Evolutionary conservation across 2,797 vertebrate genomes (phyloP), one percentile per base, ranked within the genome.

Genomic region (Rhinophrynus dorsalis): DNA sequence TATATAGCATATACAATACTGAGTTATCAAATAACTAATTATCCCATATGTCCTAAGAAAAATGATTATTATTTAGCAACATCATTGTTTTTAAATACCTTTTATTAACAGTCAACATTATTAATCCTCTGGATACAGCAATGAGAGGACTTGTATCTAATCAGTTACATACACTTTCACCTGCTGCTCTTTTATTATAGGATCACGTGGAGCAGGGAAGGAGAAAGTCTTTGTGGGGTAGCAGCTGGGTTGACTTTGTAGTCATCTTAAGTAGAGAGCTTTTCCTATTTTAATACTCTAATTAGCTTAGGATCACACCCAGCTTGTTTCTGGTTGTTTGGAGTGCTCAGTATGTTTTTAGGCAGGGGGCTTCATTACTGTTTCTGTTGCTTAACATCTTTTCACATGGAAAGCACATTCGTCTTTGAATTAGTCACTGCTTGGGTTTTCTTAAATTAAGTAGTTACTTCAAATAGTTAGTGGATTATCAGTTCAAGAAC

Each of bases 241-340:
- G 58, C 67, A 69, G 67, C 67, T 69, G 67, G 67, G 30, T 57
- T 71, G 51, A 71, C 51, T 64, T 57, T 71, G 50, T n/a, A 56
- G 59, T 18, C 51, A 54, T 47, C 40, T 51, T 64, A 63, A 71
- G 51, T 64, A 38, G 47, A 63, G 51, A 71, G 48, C 40, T 33
- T 57, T 57, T 71, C 51, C 68, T 54, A 71, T 71, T 63, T 61
- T 63, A 71, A 69, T 69, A 52, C 58, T 69, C n/a, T 71, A 71
- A 71, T 63, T 71, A 63, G 68, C 59, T 71, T 71, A 71, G 51
- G 40, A 63, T 64, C 51, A 71, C 68, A 56, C 60, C 60, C 60
- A 63, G 68, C 68, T 71, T 71, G 68, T 71, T 70, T 71, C 68
- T 63, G 45, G 50, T 71, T 69, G 58, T 69, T 69, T 57, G 51